Evolutionary conservation across 2,113 vertebrate genomes (phyloP).

Genomic region (Silurus glanis): DNA sequence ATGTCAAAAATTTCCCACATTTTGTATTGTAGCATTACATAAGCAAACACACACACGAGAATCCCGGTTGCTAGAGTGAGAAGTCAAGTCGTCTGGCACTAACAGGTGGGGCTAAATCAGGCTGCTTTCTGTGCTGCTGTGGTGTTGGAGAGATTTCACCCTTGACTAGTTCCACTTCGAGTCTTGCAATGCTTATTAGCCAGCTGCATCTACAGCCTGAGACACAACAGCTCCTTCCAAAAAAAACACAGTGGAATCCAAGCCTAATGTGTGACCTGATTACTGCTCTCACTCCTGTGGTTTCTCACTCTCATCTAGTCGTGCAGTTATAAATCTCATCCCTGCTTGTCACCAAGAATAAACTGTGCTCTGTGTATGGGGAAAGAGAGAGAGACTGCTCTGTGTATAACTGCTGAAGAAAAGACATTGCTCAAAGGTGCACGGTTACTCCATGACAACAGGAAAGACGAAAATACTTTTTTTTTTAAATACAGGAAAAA

Average conservation of each 20-base stretch:
- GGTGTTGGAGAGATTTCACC: conserved; percentile 16
- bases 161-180: background rate
- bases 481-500: too few species aligned
- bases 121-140: background rate
- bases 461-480: background rate
- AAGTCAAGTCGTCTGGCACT: conserved; percentile 12
- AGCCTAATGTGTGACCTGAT: conserved; percentile 38
- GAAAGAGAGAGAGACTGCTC: conserved; percentile 13
- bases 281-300: conserved; percentile 16
- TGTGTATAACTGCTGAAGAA: conserved; percentile 36
- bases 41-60: background rate
- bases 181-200: conserved; percentile 2
- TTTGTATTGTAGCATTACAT: background rate
- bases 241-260: background rate
- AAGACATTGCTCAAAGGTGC: conserved; percentile 55
- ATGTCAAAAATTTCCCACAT: conserved; percentile 10
- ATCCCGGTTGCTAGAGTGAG: conserved; percentile 1
- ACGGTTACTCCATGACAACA: conserved; percentile 57
- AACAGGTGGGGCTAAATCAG: conserved; percentile 17
- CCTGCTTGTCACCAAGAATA: conserved; percentile 32
- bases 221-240: background rate
- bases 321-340: conserved; percentile 24
- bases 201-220: background rate
- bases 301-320: conserved; percentile 25
- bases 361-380: conserved; percentile 36